Conservation (phyloP, 2,113 vertebrate species). For the Xenotilapia longispinis region DNA sequence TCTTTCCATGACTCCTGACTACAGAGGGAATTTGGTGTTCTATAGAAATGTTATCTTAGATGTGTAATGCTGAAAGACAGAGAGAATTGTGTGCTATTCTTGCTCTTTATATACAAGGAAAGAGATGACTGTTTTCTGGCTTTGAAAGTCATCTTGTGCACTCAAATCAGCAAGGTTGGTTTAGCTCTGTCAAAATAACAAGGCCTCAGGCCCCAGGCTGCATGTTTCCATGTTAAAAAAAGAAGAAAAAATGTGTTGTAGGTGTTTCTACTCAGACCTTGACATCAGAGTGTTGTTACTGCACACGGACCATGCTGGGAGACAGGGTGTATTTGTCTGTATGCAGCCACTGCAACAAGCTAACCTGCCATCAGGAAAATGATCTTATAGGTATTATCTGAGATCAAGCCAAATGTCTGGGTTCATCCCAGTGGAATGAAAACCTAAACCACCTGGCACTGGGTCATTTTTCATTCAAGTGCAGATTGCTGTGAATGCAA, state of each 20-base stretch:
- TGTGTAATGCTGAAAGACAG: background rate
- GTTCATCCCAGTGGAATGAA: background rate
- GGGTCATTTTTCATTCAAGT: background rate
- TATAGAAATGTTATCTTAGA: background rate
- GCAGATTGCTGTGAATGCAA: background rate
- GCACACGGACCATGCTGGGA: background rate
- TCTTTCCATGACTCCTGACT: background rate
- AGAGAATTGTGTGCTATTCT: background rate
- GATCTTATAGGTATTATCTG: background rate
- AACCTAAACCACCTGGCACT: background rate
- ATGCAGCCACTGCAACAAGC: background rate
- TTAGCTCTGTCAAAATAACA: conserved; percentile 45
- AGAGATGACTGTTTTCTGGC: background rate
- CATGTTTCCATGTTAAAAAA: background rate
- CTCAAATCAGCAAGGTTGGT: conserved; percentile 16
- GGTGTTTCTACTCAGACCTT: background rate
- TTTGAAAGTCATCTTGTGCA: conserved; percentile 17
- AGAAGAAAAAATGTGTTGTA: background rate
- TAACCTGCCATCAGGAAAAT: conserved; percentile 11
- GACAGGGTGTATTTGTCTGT: background rate
- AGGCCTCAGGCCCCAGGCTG: conserved; percentile 36
- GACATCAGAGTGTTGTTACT: conserved; percentile 5
- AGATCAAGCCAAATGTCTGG: background rate
- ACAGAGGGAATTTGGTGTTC: background rate
- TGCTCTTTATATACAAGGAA: background rate